Conservation (phyloP, 2,797 vertebrate genomes). For the Pangasius mekongensis region DNA sequence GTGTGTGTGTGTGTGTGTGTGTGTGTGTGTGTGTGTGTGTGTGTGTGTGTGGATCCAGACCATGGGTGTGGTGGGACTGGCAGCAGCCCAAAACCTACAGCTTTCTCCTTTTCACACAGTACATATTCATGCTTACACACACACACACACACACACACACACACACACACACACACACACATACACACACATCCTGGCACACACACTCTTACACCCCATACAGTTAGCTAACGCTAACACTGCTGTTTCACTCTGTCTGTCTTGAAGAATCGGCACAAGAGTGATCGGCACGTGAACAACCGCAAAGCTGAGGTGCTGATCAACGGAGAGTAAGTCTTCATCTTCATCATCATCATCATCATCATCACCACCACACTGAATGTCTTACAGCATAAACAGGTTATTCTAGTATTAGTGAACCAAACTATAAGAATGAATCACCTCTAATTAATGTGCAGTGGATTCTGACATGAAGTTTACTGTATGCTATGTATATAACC, state of each 20-base stretch:
- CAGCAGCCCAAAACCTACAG: background rate
- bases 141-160: constrained; percentile 28
- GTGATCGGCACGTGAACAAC: constrained; percentile 92
- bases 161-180: constrained; percentile 11
- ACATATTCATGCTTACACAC: constrained; percentile 21
- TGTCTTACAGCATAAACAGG: background rate
- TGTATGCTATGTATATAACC: no score
- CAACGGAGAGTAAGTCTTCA: constrained; percentile 84
- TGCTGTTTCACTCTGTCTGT: constrained; percentile 1
- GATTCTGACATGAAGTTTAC: no score
- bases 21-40: background rate
- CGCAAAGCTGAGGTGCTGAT: constrained; percentile 85
- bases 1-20: background rate
- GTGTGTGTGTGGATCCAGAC: background rate
- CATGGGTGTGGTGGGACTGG: background rate
- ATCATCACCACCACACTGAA: background rate
- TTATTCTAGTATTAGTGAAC: background rate
- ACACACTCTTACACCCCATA: background rate
- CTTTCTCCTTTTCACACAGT: background rate
- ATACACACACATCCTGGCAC: background rate
- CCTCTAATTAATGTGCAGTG: no score
- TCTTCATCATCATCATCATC: constrained; percentile 5
- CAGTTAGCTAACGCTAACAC: background rate
- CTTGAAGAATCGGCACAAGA: constrained; percentile 87
- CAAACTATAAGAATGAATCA: no score